Percentiles rank a stretch among this genome's conserved stretches.
Evolutionary conservation across 2,888 invertebrate genomes (phyloP).

Genomic region (Ramazzottius varieornatus): DNA sequence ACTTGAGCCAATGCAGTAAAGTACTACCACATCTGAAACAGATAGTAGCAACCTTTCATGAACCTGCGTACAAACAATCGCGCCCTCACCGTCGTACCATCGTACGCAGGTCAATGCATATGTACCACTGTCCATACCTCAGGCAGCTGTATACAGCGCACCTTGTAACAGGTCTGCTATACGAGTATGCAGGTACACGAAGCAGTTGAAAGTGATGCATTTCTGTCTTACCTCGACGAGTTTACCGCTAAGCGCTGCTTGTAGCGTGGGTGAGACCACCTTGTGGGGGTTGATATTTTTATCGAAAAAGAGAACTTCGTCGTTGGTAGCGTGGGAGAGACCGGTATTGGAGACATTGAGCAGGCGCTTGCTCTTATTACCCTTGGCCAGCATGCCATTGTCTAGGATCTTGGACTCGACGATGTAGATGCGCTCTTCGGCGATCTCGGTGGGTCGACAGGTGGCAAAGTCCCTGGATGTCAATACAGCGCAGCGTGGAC

Average conservation of each 20-base stretch:
- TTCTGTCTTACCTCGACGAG: not conserved
- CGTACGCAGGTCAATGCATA: no score
- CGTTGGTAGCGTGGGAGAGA: not conserved
- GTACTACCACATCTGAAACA: no score
- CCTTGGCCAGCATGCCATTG: not conserved
- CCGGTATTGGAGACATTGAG: not conserved
- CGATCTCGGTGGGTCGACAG: constrained; percentile 22
- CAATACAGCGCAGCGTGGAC: constrained; percentile 66
- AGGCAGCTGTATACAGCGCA: no score
- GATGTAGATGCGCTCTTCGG: not conserved
- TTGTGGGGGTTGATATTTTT: not conserved
- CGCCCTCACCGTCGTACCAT: no score
- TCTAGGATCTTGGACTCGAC: not conserved
- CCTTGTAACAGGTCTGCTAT: no score
- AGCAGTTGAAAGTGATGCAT: not conserved
- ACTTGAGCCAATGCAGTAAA: no score
- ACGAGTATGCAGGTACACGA: not conserved
- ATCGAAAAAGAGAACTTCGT: not conserved
- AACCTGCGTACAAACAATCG: no score
- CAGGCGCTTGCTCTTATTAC: not conserved
- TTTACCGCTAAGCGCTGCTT: not conserved
- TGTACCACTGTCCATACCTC: no score
- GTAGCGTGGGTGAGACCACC: not conserved
- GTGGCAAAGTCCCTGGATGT: constrained; percentile 66
- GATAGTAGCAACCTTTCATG: no score